A percentile compares a stretch with the other conserved stretches of the same genome.
Conservation (phyloP, 2,797 vertebrate genomes). For the Poecilia gillii region DNA sequence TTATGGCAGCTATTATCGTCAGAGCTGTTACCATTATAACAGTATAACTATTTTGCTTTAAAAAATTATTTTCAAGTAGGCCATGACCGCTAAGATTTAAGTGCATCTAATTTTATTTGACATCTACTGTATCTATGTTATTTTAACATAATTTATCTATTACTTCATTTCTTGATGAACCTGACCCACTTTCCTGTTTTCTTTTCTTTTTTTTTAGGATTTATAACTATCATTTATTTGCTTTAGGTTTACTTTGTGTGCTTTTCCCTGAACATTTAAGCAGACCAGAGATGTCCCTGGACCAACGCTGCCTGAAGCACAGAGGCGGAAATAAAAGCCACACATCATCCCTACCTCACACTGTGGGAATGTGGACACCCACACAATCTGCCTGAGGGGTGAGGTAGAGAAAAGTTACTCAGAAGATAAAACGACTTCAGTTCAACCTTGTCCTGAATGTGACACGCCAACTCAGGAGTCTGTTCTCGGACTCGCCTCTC, state of each 20-base stretch:
- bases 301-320: not conserved
- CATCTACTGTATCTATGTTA: not conserved
- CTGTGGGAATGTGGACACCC: constrained; percentile 3
- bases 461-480: constrained; percentile 45
- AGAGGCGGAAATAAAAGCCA: not conserved
- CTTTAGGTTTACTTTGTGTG: not conserved
- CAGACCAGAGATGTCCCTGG: not conserved
- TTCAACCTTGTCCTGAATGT: constrained; percentile 25
- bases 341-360: not conserved
- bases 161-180: not conserved
- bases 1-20: too few relatives aligned
- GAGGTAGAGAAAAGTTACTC: constrained; percentile 34
- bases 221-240: not conserved
- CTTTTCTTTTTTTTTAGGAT: not conserved
- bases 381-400: constrained; percentile 17
- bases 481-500: constrained; percentile 18
- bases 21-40: too few relatives aligned
- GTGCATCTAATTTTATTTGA: not conserved
- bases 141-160: not conserved
- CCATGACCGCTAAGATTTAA: not conserved
- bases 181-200: not conserved
- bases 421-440: constrained; percentile 24
- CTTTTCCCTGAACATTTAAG: not conserved
- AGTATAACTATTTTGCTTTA: too few relatives aligned
- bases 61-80: too few relatives aligned